These are phyloP conservation scores for Drosophila elegans DNA, from an alignment of 1,140 invertebrate genomes.

Conservation along the genomic window DNA sequence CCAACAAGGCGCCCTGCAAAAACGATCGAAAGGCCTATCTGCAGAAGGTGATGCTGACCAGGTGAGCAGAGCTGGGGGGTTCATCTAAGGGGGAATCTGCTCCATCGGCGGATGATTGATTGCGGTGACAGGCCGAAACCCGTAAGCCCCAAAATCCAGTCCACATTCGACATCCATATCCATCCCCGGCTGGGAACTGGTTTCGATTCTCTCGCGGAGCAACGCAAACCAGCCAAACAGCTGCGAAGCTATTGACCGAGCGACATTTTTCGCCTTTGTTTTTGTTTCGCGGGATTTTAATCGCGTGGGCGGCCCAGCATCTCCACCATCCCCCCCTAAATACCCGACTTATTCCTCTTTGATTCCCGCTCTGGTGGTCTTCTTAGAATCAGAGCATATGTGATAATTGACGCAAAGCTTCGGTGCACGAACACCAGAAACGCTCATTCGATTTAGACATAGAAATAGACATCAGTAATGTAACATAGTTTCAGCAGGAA, in stretches of 20 bases:
- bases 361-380: background rate
- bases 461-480: background rate
- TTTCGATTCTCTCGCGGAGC: slow-evolving; percentile 48
- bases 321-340: background rate
- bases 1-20: slow-evolving; percentile 80
- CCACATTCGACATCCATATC: slow-evolving; percentile 18
- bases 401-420: slow-evolving; percentile 8
- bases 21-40: slow-evolving; percentile 83
- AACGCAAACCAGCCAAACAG: slow-evolving; percentile 52
- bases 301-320: slow-evolving; percentile 38
- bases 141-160: slow-evolving; percentile 45
- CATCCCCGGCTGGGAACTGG: slow-evolving; percentile 53
- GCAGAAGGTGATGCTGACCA: slow-evolving; percentile 81
- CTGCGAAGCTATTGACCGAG: slow-evolving; percentile 80
- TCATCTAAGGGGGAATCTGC: background rate
- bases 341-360: background rate
- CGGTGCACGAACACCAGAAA: background rate
- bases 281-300: slow-evolving; percentile 22
- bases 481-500: background rate
- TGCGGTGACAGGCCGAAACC: slow-evolving; percentile 57
- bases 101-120: slow-evolving; percentile 57
- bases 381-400: slow-evolving; percentile 9
- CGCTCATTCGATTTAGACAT: background rate
- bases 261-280: slow-evolving; percentile 61
- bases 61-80: slow-evolving; percentile 54